Evolutionary conservation across 2,888 invertebrate genomes (phyloP).

Genomic region (Xylota segnis): DNA sequence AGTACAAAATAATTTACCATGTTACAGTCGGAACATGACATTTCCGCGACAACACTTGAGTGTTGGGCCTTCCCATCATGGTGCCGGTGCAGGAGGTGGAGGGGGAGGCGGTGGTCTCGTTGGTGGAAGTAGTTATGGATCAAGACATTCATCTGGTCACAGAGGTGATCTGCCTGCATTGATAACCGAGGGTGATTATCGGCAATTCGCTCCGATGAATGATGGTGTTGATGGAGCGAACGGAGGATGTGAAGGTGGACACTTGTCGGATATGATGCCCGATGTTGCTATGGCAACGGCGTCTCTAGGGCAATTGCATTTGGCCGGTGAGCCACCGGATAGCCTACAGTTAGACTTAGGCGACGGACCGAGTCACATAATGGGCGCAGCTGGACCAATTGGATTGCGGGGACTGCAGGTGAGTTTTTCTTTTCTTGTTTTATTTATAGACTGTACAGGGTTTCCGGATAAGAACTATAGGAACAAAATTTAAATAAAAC

Average conservation of each 20-base stretch:
- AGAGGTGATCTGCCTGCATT: slow-evolving; percentile 88
- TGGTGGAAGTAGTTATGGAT: slow-evolving; percentile 78
- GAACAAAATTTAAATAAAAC: too few species aligned
- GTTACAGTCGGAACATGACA: slow-evolving; percentile 87
- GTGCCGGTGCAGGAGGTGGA: slow-evolving; percentile 73
- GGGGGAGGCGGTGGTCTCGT: slow-evolving; percentile 72
- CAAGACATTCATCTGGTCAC: slow-evolving; percentile 83
- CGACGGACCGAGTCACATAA: slow-evolving; percentile 90
- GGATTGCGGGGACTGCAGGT: slow-evolving; percentile 83
- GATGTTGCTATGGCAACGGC: slow-evolving; percentile 97
- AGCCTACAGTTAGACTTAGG: slow-evolving; percentile 91
- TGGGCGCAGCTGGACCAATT: slow-evolving; percentile 82
- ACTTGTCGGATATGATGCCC: slow-evolving; percentile 93
- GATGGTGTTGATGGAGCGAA: slow-evolving; percentile 79
- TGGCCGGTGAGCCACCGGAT: slow-evolving; percentile 84
- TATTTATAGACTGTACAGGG: not conserved
- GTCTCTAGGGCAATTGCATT: slow-evolving; percentile 89
- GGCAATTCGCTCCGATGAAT: slow-evolving; percentile 78
- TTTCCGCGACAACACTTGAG: slow-evolving; percentile 86
- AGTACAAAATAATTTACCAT: slow-evolving; percentile 83
- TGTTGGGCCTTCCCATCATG: slow-evolving; percentile 78
- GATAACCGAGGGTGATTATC: slow-evolving; percentile 87
- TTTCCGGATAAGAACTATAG: too few species aligned
- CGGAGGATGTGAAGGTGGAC: slow-evolving; percentile 88
- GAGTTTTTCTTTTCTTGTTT: slow-evolving; percentile 42